Percentiles rank a stretch among this genome's conserved stretches.
phyloP scores from a whole-genome alignment of 2,888 invertebrate genomes.

The Gortyna flavago region DNA sequence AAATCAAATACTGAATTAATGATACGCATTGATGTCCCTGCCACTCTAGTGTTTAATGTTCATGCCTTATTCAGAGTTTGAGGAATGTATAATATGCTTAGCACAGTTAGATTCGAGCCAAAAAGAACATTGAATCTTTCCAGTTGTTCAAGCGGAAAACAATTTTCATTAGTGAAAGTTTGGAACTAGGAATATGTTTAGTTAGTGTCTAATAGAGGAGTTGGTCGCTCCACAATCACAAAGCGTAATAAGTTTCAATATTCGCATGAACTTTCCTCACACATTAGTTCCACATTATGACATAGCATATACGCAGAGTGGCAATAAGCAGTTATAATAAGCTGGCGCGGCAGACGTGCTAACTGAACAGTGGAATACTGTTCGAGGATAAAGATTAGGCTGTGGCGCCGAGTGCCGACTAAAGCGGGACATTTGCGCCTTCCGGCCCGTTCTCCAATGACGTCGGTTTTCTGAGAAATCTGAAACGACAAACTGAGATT shows the following conservation, averaged over 20 bases:
- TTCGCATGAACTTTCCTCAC: constrained; percentile 26
- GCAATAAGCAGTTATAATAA: constrained; percentile 51
- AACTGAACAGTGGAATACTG: constrained; percentile 62
- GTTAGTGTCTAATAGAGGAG: constrained; percentile 7
- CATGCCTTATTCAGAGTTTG: constrained; percentile 24
- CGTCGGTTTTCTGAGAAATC: constrained; percentile 36
- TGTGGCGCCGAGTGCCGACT: constrained; percentile 65
- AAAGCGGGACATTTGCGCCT: constrained; percentile 62
- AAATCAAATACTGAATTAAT: too few species aligned
- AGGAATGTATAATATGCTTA: neutral
- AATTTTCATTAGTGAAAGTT: neutral
- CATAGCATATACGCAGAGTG: constrained; percentile 34
- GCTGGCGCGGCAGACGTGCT: constrained; percentile 51
- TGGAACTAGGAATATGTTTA: neutral
- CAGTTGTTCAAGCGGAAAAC: neutral
- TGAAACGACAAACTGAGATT: constrained; percentile 21
- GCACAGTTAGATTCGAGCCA: neutral
- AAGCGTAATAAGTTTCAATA: constrained; percentile 40
- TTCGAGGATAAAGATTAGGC: constrained; percentile 67
- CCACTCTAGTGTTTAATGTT: neutral
- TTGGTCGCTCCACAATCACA: neutral
- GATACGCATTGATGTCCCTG: neutral
- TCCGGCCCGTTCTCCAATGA: constrained; percentile 62
- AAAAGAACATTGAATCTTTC: neutral
- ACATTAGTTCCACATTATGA: constrained; percentile 38